Percentiles rank a stretch among this genome's conserved stretches.
Evolutionary conservation across 2,888 invertebrate species (phyloP).

Genomic region (Nebria salina): DNA sequence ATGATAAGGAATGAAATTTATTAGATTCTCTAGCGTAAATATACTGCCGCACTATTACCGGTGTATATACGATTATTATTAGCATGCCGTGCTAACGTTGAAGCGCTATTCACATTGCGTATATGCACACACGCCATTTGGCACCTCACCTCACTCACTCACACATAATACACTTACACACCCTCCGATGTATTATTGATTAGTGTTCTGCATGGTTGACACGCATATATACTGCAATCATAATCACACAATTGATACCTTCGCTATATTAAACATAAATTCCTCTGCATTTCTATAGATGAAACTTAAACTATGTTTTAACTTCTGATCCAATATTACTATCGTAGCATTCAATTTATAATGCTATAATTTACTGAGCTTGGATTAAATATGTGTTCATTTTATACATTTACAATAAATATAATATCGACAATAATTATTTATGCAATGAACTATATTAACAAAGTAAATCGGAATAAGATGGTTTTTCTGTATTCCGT

Average conservation of each 20-base stretch:
- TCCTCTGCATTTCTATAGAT: not conserved
- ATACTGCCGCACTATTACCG: not conserved
- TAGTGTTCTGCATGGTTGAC: not conserved
- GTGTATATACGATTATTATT: not conserved
- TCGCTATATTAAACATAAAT: not conserved
- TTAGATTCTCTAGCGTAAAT: no score
- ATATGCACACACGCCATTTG: slow-evolving; percentile 1
- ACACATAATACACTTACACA: not conserved
- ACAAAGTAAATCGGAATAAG: no score
- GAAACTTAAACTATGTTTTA: not conserved
- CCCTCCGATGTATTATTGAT: not conserved
- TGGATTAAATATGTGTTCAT: no score
- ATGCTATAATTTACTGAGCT: no score
- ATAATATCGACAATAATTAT: no score
- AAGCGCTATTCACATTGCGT: not conserved
- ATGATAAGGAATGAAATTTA: no score
- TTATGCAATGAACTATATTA: no score
- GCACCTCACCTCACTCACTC: not conserved
- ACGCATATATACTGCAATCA: not conserved
- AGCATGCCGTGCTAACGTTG: not conserved
- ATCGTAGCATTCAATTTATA: no score
- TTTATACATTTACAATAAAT: no score
- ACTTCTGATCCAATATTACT: no score
- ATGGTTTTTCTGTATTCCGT: no score
- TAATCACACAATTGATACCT: not conserved